Conservation (phyloP, 2,797 vertebrate species). For the Psittacula derbiana region DNA sequence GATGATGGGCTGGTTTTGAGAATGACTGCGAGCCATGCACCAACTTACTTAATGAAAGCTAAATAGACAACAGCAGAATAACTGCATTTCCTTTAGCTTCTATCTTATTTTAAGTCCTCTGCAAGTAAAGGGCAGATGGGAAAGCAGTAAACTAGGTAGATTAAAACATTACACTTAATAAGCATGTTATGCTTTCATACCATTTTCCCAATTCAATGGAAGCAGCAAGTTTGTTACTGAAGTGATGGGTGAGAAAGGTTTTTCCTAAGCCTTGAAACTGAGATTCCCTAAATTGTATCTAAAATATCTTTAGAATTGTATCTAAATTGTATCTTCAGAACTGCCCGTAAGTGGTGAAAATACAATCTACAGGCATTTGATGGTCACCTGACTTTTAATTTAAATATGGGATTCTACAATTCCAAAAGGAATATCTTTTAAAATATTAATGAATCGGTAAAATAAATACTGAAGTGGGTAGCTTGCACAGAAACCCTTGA, state of each 20-base stretch:
- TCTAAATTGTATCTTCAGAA: neutral
- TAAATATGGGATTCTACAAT: neutral
- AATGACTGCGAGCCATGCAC: slow-evolving; percentile 55
- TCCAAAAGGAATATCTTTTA: neutral
- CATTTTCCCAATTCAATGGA: slow-evolving; percentile 39
- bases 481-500: neutral
- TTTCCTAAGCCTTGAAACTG: slow-evolving; percentile 16
- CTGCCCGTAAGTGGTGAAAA: neutral
- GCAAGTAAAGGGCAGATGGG: slow-evolving; percentile 65
- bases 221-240: slow-evolving; percentile 27
- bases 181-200: slow-evolving; percentile 40
- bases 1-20: slow-evolving; percentile 75
- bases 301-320: neutral
- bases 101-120: slow-evolving; percentile 59
- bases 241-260: neutral
- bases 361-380: neutral
- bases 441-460: slow-evolving; percentile 6
- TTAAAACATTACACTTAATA: slow-evolving; percentile 40
- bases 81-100: slow-evolving; percentile 66
- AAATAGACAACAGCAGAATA: slow-evolving; percentile 70
- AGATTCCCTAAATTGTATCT: neutral
- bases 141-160: slow-evolving; percentile 69
- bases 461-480: neutral
- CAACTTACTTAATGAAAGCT: slow-evolving; percentile 72
- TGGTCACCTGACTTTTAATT: neutral